These are phyloP conservation scores for Sinocyclocheilus anophthalmus DNA, from an alignment of 2,113 vertebrate species.

Conservation along the genomic window DNA sequence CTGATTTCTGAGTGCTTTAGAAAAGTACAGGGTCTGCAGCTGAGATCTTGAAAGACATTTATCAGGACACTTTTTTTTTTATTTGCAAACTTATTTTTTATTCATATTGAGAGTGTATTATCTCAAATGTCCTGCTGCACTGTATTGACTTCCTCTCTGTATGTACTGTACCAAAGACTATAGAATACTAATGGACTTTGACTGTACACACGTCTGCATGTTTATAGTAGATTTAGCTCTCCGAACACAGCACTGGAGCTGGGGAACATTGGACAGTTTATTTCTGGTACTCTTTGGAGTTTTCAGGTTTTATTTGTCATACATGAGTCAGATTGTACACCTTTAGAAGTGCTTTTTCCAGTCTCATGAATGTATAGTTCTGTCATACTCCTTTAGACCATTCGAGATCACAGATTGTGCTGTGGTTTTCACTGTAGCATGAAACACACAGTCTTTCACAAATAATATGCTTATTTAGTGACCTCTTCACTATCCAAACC, in stretches of 20 bases:
- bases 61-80: slow-evolving; percentile 4
- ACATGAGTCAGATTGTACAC: slow-evolving; percentile 66
- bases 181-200: no score
- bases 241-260: neutral
- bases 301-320: slow-evolving; percentile 19
- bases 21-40: slow-evolving; percentile 33
- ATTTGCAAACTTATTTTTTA: slow-evolving; percentile 22
- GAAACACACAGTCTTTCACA: slow-evolving; percentile 14
- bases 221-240: slow-evolving; percentile 20
- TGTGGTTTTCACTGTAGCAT: slow-evolving; percentile 35
- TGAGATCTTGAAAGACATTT: slow-evolving; percentile 6
- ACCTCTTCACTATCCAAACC: slow-evolving; percentile 3
- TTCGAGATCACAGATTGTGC: slow-evolving; percentile 52
- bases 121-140: slow-evolving; percentile 21
- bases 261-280: neutral
- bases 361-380: slow-evolving; percentile 73
- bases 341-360: slow-evolving; percentile 71
- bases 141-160: slow-evolving; percentile 15
- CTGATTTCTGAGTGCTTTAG: slow-evolving; percentile 11
- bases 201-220: slow-evolving; percentile 20
- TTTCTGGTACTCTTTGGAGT: neutral
- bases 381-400: neutral
- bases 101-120: slow-evolving; percentile 19
- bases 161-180: neutral
- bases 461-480: slow-evolving; percentile 5